Percentiles rank a stretch among this genome's conserved stretches.
These are phyloP conservation scores for Lasioglossum zephyrum DNA, from an alignment of 2,888 invertebrate species.

Conservation along the genomic window DNA sequence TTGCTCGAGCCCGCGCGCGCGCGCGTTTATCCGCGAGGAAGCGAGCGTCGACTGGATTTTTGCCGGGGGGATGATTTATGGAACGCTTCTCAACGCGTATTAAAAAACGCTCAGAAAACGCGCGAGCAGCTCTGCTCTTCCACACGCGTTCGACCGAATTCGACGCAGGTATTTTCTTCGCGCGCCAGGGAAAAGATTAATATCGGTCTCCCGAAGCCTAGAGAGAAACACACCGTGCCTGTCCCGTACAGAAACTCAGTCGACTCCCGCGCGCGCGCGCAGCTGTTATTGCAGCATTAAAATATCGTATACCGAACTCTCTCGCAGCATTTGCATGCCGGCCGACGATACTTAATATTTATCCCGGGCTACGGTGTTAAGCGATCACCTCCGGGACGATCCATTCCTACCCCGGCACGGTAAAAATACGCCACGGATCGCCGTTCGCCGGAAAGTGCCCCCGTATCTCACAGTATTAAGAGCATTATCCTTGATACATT, in stretches of 20 bases:
- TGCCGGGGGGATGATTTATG: constrained; percentile 54
- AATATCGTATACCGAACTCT: constrained; percentile 32
- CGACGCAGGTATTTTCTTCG: constrained; percentile 40
- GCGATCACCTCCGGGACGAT: constrained; percentile 31
- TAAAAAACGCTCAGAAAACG: constrained; percentile 34
- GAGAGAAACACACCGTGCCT: constrained; percentile 21
- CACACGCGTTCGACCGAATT: constrained; percentile 48
- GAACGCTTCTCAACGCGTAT: constrained; percentile 34
- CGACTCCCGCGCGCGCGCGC: not conserved
- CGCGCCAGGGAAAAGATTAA: constrained; percentile 34
- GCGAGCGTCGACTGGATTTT: constrained; percentile 45
- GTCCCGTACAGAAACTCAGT: constrained; percentile 12
- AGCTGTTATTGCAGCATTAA: constrained; percentile 39
- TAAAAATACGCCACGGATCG: constrained; percentile 25
- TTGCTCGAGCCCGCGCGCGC: not conserved
- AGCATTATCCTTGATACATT: constrained; percentile 71
- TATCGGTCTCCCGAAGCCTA: constrained; percentile 7
- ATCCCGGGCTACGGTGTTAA: constrained; percentile 19
- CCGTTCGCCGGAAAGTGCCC: constrained; percentile 43
- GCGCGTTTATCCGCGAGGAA: constrained; percentile 33
- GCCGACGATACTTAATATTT: constrained; percentile 40
- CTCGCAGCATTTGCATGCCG: constrained; percentile 38
- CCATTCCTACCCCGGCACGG: not conserved
- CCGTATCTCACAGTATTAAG: constrained; percentile 58
- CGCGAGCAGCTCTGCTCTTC: not conserved